Base-by-base conservation (phyloP, 2,797 vertebrate species). In the Spea hammondii region DNA sequence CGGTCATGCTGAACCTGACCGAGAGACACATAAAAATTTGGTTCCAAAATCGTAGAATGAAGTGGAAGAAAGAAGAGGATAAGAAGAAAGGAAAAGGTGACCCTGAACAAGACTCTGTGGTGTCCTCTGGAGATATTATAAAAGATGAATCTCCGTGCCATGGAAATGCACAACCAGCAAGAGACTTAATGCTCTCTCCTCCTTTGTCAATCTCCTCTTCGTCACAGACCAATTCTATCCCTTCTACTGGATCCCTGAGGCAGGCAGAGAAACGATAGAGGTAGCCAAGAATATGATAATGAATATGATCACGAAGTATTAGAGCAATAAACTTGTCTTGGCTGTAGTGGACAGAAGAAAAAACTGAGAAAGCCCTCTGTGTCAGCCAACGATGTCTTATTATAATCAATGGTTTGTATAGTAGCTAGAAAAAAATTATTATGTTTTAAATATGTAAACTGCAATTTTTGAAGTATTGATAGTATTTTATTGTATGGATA, bases 1-100 rank as follows among this genome's bases (percentile, higher is more conserved):
- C 97, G 0, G 93, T 99, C 70, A 96, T 96, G 85, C 91, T 99
- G 74, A 95, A 96, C 91, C 94, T 99, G 86, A 99, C 97, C 44
- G 97, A 99, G 89, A 91, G 97, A 5, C 97, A 99, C 90, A 98
- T 99, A 86, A 98, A 98, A 89, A 98, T 98, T 91, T 98, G 96
- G 96, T 98, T 98, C 88, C 96, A 98, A 88, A 98, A 98, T 88
- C 92, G 96, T 10, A 92, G 96, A 79, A 97, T 98, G 96, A 98
- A 98, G 85, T 99, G 97, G 97, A 99, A 99, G 85, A 99, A 99
- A 57, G 97, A 99, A 85, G 97, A 99, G 85, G 97, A 99, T 87
- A 95, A 96, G 83, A 94, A 95, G 80, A 90, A 94, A 82, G 89
- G 89, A 5, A 84, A 92, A 9, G 83, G 78, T 0, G 93, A 96